Evolutionary conservation across 2,797 vertebrate genomes (phyloP).

Genomic region (Lagorchestes hirsutus): DNA sequence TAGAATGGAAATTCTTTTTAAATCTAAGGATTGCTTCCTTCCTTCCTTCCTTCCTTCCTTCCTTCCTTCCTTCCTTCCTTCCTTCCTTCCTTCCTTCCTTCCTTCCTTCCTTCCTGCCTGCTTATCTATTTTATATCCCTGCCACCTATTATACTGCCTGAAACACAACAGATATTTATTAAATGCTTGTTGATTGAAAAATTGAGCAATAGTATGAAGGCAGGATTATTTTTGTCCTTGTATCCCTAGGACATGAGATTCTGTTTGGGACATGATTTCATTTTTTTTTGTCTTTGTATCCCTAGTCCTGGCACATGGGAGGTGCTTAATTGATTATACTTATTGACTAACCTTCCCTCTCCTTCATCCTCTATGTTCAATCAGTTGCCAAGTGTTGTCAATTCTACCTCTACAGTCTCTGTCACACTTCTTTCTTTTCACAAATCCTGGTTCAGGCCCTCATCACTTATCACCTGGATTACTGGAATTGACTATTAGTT

Average conservation of each 20-base stretch:
- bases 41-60: too few species aligned
- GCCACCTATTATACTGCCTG: neutral
- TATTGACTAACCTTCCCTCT: neutral
- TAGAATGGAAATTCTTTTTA: neutral
- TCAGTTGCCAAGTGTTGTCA: neutral
- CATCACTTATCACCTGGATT: neutral
- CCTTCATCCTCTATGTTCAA: neutral
- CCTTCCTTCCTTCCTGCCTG: neutral
- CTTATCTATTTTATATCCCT: neutral
- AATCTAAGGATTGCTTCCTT: neutral
- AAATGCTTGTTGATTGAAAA: neutral
- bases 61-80: too few species aligned
- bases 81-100: too few species aligned
- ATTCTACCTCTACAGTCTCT: neutral
- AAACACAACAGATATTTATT: neutral
- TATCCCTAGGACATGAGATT: neutral
- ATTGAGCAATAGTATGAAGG: neutral
- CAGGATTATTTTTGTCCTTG: neutral
- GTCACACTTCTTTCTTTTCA: neutral
- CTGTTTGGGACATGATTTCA: neutral
- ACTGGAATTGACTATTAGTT: neutral
- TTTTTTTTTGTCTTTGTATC: neutral
- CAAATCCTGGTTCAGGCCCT: neutral
- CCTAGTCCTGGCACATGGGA: neutral
- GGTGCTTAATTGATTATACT: neutral